These are phyloP conservation scores for Eclectus roratus DNA, from an alignment of 2,113 vertebrate species.

Conservation along the genomic window DNA sequence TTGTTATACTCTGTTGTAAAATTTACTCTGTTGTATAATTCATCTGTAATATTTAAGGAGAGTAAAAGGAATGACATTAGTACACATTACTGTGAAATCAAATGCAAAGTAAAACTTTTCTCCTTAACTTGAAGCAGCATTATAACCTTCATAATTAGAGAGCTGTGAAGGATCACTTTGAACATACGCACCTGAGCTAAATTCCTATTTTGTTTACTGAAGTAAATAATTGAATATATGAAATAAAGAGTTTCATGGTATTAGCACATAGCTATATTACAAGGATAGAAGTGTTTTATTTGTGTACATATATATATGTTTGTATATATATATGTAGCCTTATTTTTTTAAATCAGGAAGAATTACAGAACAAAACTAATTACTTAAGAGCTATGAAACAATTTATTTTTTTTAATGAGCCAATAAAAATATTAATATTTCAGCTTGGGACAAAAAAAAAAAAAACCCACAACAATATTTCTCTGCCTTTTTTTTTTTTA, in stretches of 20 bases:
- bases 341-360: background rate
- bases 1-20: background rate
- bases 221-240: background rate
- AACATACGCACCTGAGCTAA: background rate
- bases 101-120: background rate
- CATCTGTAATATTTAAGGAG: background rate
- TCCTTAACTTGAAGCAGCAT: background rate
- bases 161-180: background rate
- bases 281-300: background rate
- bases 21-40: background rate
- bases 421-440: background rate
- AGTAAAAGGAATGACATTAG: background rate
- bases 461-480: background rate
- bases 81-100: background rate
- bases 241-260: background rate
- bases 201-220: background rate
- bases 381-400: background rate
- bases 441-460: background rate
- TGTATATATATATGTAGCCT: background rate
- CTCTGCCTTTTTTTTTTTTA: background rate
- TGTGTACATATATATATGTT: accelerated
- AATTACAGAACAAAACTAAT: background rate
- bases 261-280: background rate
- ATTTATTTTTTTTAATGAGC: background rate
- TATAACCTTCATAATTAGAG: background rate